These are phyloP conservation scores for Conus ventricosus DNA, from an alignment of 1,140 invertebrate genomes.

Conservation along the genomic window DNA sequence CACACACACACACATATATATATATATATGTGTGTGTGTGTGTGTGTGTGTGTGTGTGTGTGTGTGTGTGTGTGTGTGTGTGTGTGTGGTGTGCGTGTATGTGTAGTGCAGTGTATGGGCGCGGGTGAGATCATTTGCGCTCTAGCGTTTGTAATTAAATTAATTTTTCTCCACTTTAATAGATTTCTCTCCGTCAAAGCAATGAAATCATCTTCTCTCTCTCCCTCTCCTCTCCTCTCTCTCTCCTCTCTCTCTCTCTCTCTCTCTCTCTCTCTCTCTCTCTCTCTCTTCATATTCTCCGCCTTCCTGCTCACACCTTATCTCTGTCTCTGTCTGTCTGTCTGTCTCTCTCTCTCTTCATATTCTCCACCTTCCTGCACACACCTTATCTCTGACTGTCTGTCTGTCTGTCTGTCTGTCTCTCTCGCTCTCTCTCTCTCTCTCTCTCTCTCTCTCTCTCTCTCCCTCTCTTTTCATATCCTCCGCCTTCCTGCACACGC, in stretches of 20 bases:
- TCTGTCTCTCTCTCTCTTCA: neutral
- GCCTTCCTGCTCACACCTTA: neutral
- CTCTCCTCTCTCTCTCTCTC: neutral
- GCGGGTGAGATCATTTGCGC: too few relatives aligned
- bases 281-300: neutral
- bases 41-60: too few relatives aligned
- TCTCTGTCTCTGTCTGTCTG: neutral
- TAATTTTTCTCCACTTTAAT: too few relatives aligned
- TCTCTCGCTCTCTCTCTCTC: neutral
- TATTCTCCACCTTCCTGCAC: neutral
- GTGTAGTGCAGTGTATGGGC: too few relatives aligned
- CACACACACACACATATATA: too few relatives aligned
- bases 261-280: slow-evolving; percentile 1
- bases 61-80: too few relatives aligned
- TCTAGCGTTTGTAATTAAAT: too few relatives aligned
- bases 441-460: neutral
- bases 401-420: neutral
- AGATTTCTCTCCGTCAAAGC: too few relatives aligned
- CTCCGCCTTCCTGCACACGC: too few relatives aligned
- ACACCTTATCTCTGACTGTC: neutral
- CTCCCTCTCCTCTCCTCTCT: neutral
- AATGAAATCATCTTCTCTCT: neutral
- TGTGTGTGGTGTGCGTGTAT: too few relatives aligned
- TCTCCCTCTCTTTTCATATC: neutral
- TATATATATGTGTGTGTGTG: too few relatives aligned